Conservation (phyloP, 2,113 vertebrate genomes). For the Xenus cinereus region DNA sequence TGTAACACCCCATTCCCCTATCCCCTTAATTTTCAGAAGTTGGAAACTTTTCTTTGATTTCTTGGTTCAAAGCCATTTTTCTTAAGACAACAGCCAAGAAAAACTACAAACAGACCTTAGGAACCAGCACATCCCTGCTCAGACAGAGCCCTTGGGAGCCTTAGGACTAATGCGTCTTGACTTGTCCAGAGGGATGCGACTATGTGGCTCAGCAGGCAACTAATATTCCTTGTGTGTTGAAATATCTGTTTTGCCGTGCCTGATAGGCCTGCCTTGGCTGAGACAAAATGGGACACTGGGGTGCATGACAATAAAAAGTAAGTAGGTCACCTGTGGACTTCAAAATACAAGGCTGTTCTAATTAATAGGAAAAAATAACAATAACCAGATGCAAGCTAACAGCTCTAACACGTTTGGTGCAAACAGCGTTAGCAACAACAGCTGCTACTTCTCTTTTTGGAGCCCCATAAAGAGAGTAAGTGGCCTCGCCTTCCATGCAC, state of each 20-base stretch:
- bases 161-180: background rate
- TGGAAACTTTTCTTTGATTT: background rate
- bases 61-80: background rate
- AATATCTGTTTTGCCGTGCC: background rate
- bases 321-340: slow-evolving; percentile 11
- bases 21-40: background rate
- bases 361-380: background rate
- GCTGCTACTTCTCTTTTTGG: background rate
- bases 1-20: background rate
- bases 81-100: background rate
- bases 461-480: background rate
- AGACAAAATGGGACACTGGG: background rate
- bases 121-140: background rate
- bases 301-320: background rate
- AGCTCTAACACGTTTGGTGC: background rate
- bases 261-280: background rate
- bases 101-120: background rate
- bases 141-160: background rate
- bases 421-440: background rate
- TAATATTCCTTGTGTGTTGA: background rate
- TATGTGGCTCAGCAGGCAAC: background rate
- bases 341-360: background rate
- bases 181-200: background rate
- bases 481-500: background rate
- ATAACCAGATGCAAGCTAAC: background rate